These are phyloP conservation scores for Drosophila nasuta DNA, from an alignment of 1,140 invertebrate genomes.

Conservation along the genomic window DNA sequence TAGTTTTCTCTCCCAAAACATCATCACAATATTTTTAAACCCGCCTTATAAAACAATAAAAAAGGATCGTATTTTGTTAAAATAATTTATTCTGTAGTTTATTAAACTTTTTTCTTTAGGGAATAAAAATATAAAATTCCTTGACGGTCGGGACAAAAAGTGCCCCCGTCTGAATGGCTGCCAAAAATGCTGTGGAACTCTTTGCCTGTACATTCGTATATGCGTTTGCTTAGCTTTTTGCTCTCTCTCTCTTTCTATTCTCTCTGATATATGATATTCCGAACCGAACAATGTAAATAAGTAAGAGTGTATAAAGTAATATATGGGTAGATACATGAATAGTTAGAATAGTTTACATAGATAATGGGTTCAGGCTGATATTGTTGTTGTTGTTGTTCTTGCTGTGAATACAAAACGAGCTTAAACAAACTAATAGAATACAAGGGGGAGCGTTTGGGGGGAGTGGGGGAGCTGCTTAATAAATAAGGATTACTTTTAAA, in stretches of 20 bases:
- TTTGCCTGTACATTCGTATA: conserved; percentile 74
- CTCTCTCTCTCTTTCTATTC: conserved; percentile 2
- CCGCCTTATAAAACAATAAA: not conserved
- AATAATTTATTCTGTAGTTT: conserved; percentile 77
- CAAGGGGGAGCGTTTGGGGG: conserved; percentile 20
- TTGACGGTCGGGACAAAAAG: conserved; percentile 76
- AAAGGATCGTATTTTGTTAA: conserved; percentile 15
- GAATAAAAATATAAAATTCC: conserved; percentile 85
- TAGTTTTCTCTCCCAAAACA: too few species aligned
- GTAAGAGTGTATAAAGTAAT: conserved; percentile 17
- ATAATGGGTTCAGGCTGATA: conserved; percentile 9
- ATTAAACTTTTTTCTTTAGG: conserved; percentile 84
- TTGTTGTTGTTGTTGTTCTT: too few species aligned
- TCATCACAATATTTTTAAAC: too few species aligned
- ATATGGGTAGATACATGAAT: conserved; percentile 12
- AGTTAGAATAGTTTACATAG: not conserved
- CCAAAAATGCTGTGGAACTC: conserved; percentile 79
- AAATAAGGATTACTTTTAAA: conserved; percentile 53
- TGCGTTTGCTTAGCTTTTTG: conserved; percentile 23
- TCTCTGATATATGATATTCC: conserved; percentile 22
- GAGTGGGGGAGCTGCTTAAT: conserved; percentile 40
- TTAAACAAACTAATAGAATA: conserved; percentile 59
- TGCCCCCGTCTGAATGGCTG: conserved; percentile 79
- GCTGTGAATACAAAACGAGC: conserved; percentile 33
- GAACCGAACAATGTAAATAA: conserved; percentile 30